Evolutionary conservation across 2,888 invertebrate genomes (phyloP), one percentile per base, ranked within the genome.

Genomic region (Bombylius major): DNA sequence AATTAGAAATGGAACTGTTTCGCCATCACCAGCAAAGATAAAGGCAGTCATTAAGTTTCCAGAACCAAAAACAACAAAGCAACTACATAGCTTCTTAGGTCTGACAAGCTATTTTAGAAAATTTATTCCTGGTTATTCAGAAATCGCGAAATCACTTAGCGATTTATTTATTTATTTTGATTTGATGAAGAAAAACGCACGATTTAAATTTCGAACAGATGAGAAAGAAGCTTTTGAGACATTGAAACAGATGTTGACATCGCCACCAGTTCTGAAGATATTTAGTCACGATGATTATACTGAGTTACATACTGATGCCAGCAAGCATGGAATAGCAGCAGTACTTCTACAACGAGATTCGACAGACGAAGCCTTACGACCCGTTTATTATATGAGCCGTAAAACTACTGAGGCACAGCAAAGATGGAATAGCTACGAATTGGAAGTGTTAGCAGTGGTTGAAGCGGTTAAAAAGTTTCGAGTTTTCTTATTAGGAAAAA

Each of bases 1-100:
- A 61, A 42, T 63, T 36, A 36, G 57, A 46, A 51, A 62, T 44
- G 52, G 57, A 4, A 50, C 39, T 13, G 53, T 58, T 42, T 23
- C 49, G 5, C 57, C 60, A 33, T 58, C 55, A 11, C 34, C 13
- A 12, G 48, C 23, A 7, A 59, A 59, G 44, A 56, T 52, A 13
- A 56, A 53, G 44, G 58, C 56, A 5, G 58, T 56, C 12, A n/a
- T 53, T 13, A 58, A 59, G 5, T 53, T 55, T 33, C 56, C 59
- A 14, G 47, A 14, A 4, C 53, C 51, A 9, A 53, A 48, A 47
- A 50, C 48, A 11, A 51, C 51, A 3, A 53, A 50, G 31, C 51
- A 55, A 46, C 14, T 58, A 42, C 56, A 58, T 56, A 49, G 51
- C 9, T 54, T 56, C 14, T 48, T 58, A 1, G 54, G 53, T 5